Conservation (phyloP, 2,888 invertebrate species). For the Romanomermis culicivorax region DNA sequence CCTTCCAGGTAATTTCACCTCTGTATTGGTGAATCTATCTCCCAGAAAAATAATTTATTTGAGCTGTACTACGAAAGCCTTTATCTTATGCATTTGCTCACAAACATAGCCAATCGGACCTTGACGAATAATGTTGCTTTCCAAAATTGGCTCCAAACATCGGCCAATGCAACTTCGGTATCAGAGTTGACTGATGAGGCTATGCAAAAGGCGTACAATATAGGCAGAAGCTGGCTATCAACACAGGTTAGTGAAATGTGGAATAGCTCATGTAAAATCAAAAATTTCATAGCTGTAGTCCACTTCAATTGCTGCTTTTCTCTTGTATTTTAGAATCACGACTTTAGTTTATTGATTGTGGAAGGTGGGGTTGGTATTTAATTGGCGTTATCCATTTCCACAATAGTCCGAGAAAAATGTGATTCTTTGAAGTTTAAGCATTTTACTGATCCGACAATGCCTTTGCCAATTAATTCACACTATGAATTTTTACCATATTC, state of each 20-base stretch:
- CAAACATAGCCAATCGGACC: constrained; percentile 8
- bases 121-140: background rate
- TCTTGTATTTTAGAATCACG: too few species aligned
- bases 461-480: too few species aligned
- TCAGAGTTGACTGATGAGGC: constrained; percentile 1
- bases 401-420: background rate
- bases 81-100: constrained; percentile 3
- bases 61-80: constrained; percentile 10
- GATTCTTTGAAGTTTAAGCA: too few species aligned
- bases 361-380: background rate
- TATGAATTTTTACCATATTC: too few species aligned
- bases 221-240: background rate
- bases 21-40: too few species aligned
- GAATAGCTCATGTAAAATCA: background rate
- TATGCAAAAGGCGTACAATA: background rate
- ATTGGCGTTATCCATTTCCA: background rate
- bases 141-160: background rate
- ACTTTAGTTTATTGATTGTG: background rate
- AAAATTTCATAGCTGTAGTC: background rate
- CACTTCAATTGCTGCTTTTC: too few species aligned
- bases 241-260: background rate
- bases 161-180: background rate
- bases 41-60: too few species aligned
- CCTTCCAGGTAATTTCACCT: constrained; percentile 2
- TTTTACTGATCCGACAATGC: too few species aligned